phyloP scores from a whole-genome alignment of 2,113 vertebrate genomes.

The crab-eating macaque (Macaca fascicularis) region T2T-MFA8v1.1 NC_088394.1:28375001-28375500 shows the following conservation, averaged over 20 bases:
- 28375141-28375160: not conserved
- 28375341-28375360: not conserved
- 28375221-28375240: not conserved
- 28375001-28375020: not conserved
- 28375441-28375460: not conserved
- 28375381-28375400: not conserved
- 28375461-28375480: not conserved
- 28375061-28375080: not conserved
- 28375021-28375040: not conserved
- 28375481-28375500: not conserved
- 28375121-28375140: not conserved
- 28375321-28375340: not conserved
- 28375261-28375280: not conserved
- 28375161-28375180: not conserved
- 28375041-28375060: not conserved
- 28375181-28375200: not conserved
- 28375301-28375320: not conserved
- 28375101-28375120: not conserved
- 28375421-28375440: not conserved
- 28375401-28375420: not conserved
- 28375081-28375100: not conserved
- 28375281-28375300: not conserved
- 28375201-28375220: not conserved
- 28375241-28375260: not conserved
- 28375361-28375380: not conserved